Base-by-base conservation (phyloP, 1,140 invertebrate species). In the Drosophila tristis region DNA sequence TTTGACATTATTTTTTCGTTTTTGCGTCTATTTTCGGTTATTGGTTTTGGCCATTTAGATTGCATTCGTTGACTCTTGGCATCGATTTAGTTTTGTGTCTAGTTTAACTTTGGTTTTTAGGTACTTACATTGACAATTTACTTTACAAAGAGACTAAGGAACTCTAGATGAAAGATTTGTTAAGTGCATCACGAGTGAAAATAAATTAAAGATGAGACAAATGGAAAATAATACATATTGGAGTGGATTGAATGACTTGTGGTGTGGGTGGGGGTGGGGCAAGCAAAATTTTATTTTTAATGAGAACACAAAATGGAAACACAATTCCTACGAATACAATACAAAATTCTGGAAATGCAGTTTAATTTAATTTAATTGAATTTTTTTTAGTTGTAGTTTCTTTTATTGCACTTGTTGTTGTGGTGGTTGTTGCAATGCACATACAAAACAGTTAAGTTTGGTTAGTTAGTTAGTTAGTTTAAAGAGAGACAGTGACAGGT, bases 81-180 rank as follows among this genome's bases (percentile, higher is more conserved):
- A 13, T 39, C 35, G 35, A 13, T 39, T 61, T 64, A 47, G 50
- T 67, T 76, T 58, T 48, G 60, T 79, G 57, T 67, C 44, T 51
- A 35, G 74, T 71, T 72, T 78, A 67, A 42, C 44, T 26, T 70
- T 66, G 53, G 48, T 59, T 87, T 86, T 63, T 66, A 75, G 23
- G 80, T 82, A 90, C 85, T 90, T 89, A 90, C 80, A 89, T 72
- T 78, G 85, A 85, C 73, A 89, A 85, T 31, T 85, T 89, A 89
- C 85, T 90, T 85, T 81, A 90, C 71, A 81, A 55, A 81, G 60
- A 74, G 68, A 74, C 74, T 85, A 75, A 61, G 56, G 48, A 84
- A 78, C 54, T 80, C 80, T 82, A 89, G 75, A 70, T 72, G 62
- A 67, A 58, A 66, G 45, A 58, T 64, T 59, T 56, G 35, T 65